These are phyloP conservation scores for Leucoptera coffeella DNA, from an alignment of 2,888 invertebrate genomes.

Conservation along the genomic window DNA sequence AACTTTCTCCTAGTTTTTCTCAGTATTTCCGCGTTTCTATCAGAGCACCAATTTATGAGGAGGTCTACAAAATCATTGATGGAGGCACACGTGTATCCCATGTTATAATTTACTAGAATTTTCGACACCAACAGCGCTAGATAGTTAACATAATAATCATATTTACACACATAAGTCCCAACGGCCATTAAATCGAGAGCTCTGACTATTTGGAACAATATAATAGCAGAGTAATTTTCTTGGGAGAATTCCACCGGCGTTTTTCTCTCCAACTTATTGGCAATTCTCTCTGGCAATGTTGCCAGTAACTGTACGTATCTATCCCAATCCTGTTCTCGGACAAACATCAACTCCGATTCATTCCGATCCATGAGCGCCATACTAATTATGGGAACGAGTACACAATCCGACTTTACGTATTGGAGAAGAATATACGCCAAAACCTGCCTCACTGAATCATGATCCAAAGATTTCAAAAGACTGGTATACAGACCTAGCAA, in stretches of 20 bases:
- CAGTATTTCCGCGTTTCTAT: slow-evolving; percentile 12
- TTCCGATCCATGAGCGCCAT: too few species aligned
- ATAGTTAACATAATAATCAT: slow-evolving; percentile 26
- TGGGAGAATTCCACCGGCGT: slow-evolving; percentile 54
- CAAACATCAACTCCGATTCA: slow-evolving; percentile 10
- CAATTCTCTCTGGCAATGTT: slow-evolving; percentile 64
- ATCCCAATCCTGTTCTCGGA: slow-evolving; percentile 27
- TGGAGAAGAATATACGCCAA: slow-evolving; percentile 32
- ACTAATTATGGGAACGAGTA: slow-evolving; percentile 46
- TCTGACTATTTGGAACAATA: slow-evolving; percentile 57
- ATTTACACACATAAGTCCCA: slow-evolving; percentile 16
- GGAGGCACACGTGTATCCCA: slow-evolving; percentile 27
- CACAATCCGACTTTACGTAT: slow-evolving; percentile 49
- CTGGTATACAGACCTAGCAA: too few species aligned
- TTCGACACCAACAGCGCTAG: slow-evolving; percentile 57
- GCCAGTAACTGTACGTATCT: slow-evolving; percentile 56
- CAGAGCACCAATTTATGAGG: slow-evolving; percentile 43
- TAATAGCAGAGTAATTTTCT: slow-evolving; percentile 48
- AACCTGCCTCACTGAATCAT: slow-evolving; percentile 17
- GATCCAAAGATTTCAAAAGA: too few species aligned
- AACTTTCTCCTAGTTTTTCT: slow-evolving; percentile 27
- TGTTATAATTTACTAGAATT: slow-evolving; percentile 51
- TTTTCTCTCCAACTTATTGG: slow-evolving; percentile 56
- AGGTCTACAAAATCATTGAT: slow-evolving; percentile 48
- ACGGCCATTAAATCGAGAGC: slow-evolving; percentile 56